Evolutionary conservation across 1,140 invertebrate species (phyloP).

Genomic region (Frieseomelitta varia): DNA sequence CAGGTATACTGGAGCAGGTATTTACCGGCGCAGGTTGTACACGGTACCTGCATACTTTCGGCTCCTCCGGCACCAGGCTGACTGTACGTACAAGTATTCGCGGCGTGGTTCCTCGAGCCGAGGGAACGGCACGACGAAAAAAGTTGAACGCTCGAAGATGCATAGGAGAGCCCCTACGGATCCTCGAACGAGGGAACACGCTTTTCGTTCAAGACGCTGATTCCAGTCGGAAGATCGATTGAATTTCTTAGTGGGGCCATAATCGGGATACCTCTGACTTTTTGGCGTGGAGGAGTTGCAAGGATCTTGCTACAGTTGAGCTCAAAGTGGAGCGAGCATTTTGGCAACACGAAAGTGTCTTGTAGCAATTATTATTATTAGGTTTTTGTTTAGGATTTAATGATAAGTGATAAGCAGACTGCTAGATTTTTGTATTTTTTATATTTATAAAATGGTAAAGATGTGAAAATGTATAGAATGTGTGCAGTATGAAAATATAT

Average conservation of each 20-base stretch:
- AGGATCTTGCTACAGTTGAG: no score
- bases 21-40: conserved; percentile 63
- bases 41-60: conserved; percentile 65
- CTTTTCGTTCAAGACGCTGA: conserved; percentile 36
- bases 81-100: conserved; percentile 50
- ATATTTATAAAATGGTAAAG: no score
- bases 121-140: conserved; percentile 33
- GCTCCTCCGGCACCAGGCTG: conserved; percentile 41
- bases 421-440: no score
- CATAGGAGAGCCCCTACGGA: conserved; percentile 9
- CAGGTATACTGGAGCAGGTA: conserved; percentile 62
- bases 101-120: conserved; percentile 43
- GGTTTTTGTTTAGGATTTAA: no score
- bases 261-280: not conserved
- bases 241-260: not conserved
- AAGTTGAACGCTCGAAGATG: conserved; percentile 15
- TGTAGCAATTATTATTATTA: no score
- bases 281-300: not conserved
- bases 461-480: no score
- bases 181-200: not conserved
- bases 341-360: not conserved
- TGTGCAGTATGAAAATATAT: no score
- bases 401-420: no score
- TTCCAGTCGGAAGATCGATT: conserved; percentile 34
- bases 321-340: not conserved